Evolutionary conservation across 2,888 invertebrate genomes (phyloP).

Genomic region (Trichogramma evanescens): DNA sequence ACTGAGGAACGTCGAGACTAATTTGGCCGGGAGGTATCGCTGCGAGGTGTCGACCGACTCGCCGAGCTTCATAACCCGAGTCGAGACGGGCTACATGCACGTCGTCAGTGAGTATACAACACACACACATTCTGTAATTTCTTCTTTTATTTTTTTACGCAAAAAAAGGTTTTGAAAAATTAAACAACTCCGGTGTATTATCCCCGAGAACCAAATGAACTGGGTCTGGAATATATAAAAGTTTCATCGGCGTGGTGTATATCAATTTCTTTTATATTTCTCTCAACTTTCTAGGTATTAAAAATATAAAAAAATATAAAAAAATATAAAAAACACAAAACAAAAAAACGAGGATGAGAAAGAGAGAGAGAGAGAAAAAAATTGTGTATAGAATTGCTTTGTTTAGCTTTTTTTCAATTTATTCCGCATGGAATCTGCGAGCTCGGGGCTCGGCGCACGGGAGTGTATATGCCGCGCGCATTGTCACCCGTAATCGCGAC

Average conservation of each 20-base stretch:
- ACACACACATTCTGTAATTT: not conserved
- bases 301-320: not conserved
- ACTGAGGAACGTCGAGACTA: slow-evolving; percentile 61
- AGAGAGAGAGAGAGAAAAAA: not conserved
- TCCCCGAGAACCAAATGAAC: no score
- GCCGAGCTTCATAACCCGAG: slow-evolving; percentile 64
- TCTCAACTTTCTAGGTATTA: not conserved
- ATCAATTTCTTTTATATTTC: not conserved
- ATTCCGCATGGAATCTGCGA: slow-evolving; percentile 18
- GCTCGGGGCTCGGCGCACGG: slow-evolving; percentile 4
- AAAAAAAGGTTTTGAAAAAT: no score
- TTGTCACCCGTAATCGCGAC: slow-evolving; percentile 33
- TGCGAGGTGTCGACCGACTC: slow-evolving; percentile 72
- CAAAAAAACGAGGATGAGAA: not conserved
- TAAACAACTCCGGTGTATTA: no score
- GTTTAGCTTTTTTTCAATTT: slow-evolving; percentile 20
- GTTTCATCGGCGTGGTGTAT: not conserved
- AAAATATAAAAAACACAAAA: not conserved
- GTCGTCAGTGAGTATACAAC: slow-evolving; percentile 61
- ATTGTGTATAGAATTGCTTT: not conserved
- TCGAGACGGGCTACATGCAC: slow-evolving; percentile 62
- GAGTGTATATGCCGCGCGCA: slow-evolving; percentile 23
- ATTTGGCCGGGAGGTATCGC: slow-evolving; percentile 65
- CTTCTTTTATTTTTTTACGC: no score
- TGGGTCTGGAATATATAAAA: not conserved